These are phyloP conservation scores for Chelonus formosanus DNA, from an alignment of 2,888 invertebrate species.

Conservation along the genomic window DNA sequence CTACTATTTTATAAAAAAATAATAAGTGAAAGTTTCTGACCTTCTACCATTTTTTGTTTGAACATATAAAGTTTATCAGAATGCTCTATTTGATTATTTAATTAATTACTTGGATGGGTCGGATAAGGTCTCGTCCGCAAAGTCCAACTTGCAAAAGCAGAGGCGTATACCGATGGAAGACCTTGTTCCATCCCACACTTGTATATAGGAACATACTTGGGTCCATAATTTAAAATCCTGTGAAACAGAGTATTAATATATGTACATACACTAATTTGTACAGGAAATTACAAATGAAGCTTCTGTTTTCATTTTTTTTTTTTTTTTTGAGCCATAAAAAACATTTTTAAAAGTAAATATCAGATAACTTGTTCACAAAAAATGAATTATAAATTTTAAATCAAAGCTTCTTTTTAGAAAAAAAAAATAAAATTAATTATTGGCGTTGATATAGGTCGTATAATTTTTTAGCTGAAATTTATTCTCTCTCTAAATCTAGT, in stretches of 20 bases:
- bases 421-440: no score
- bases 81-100: conserved; percentile 16
- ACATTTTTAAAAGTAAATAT: no score
- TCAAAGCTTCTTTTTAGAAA: no score
- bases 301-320: background rate
- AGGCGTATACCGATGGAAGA: conserved; percentile 55
- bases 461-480: no score
- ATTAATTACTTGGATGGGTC: conserved; percentile 50
- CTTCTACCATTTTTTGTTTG: no score
- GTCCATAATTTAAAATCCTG: conserved; percentile 45
- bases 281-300: background rate
- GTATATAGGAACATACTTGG: conserved; percentile 41
- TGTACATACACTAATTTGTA: background rate
- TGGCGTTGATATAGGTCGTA: no score
- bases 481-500: no score
- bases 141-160: conserved; percentile 44
- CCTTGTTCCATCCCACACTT: conserved; percentile 57
- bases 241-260: conserved; percentile 3
- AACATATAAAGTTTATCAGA: conserved; percentile 6
- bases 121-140: conserved; percentile 54
- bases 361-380: no score
- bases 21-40: no score
- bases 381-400: no score
- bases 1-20: no score
- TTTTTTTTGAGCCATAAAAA: no score